These are phyloP conservation scores for Lynx canadensis DNA, from an alignment of 2,113 vertebrate species.

Conservation along the genomic window DNA sequence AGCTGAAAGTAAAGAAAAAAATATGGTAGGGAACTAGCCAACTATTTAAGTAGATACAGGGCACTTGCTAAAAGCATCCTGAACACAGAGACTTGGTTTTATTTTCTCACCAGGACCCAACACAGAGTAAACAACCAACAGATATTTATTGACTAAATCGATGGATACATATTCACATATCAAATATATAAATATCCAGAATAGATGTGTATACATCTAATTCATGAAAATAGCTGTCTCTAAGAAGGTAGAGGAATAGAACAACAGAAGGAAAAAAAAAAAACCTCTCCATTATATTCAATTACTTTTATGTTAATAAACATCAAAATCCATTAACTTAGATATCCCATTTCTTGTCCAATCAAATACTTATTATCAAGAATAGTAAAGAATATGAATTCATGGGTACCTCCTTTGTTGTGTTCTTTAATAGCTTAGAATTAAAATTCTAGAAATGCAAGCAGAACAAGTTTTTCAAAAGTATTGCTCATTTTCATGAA, in stretches of 20 bases:
- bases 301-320: background rate
- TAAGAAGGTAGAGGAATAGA: background rate
- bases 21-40: background rate
- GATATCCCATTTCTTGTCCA: background rate
- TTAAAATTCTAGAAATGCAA: slow-evolving; percentile 19
- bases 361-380: background rate
- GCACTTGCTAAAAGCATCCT: background rate
- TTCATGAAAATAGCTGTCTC: background rate
- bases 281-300: background rate
- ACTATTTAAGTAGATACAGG: background rate
- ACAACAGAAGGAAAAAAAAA: background rate
- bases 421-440: background rate
- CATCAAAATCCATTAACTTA: background rate
- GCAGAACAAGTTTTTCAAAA: background rate
- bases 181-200: background rate
- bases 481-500: slow-evolving; percentile 33
- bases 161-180: background rate
- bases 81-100: background rate
- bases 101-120: background rate
- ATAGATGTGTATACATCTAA: background rate
- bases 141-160: background rate
- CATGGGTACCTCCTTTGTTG: background rate
- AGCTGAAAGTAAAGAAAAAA: background rate
- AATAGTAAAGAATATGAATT: background rate
- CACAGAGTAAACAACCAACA: background rate